Percentiles rank a stretch among this genome's conserved stretches.
These are phyloP conservation scores for Zosterops pallidus DNA, from an alignment of 2,113 vertebrate species.

Conservation along the genomic window DNA sequence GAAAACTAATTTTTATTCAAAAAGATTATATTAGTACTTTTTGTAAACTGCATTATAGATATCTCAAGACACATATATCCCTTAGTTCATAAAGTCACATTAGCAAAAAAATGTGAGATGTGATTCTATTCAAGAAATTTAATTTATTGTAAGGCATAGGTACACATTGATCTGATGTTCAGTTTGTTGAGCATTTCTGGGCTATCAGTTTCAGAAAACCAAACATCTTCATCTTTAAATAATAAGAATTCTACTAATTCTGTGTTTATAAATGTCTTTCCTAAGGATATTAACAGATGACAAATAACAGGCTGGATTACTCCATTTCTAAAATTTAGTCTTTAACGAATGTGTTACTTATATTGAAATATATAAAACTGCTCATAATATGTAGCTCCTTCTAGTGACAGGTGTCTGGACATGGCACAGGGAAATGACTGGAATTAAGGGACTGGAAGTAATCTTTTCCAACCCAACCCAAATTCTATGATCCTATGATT, in stretches of 20 bases:
- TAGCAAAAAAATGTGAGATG: neutral
- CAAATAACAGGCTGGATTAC: neutral
- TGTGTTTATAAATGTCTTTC: neutral
- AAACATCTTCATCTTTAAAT: neutral
- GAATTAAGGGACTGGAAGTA: neutral
- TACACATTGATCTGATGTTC: neutral
- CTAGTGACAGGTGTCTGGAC: neutral
- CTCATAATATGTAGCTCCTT: neutral
- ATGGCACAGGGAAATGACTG: neutral
- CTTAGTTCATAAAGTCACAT: neutral
- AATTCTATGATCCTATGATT: neutral
- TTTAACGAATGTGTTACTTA: neutral
- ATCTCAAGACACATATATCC: neutral
- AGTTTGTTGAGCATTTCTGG: neutral
- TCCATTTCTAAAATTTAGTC: neutral
- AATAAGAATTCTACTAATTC: neutral
- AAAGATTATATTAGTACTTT: neutral
- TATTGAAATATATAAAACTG: neutral
- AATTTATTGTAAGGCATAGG: neutral
- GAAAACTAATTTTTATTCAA: neutral
- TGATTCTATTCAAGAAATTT: neutral
- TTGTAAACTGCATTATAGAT: neutral
- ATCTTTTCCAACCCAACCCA: neutral
- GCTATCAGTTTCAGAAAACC: neutral
- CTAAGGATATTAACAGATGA: neutral